Conservation (phyloP, 2,113 vertebrate species). For the Sciurus niger region DNA sequence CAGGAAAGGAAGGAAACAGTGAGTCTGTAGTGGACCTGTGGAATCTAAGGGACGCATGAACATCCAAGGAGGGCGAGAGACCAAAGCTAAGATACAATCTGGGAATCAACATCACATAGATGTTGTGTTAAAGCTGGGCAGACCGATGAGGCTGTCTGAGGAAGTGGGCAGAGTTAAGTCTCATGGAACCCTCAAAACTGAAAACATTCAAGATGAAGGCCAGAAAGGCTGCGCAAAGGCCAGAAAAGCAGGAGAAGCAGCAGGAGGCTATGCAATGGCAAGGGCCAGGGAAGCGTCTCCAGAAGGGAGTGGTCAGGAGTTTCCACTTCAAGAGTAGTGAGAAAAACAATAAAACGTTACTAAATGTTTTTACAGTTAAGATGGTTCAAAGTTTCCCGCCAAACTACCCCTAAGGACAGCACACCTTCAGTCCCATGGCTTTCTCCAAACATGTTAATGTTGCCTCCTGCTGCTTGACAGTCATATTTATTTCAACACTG, state of each 20-base stretch:
- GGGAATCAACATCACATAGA: not conserved
- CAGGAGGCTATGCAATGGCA: not conserved
- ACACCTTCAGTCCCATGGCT: not conserved
- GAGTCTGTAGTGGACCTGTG: rapidly evolving
- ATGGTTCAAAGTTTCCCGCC: not conserved
- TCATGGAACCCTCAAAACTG: not conserved
- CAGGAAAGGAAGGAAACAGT: not conserved
- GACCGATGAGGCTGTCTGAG: not conserved
- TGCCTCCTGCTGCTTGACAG: not conserved
- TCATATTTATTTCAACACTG: not conserved
- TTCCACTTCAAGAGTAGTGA: not conserved
- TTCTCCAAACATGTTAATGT: not conserved
- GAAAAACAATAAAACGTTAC: not conserved
- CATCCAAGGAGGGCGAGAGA: not conserved
- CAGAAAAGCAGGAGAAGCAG: not conserved
- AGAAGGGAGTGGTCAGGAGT: not conserved
- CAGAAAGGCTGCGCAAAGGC: not conserved
- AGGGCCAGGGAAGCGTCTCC: not conserved
- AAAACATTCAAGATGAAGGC: not conserved
- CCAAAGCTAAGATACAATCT: not conserved
- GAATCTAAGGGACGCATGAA: not conserved
- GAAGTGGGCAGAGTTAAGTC: not conserved
- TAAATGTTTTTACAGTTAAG: not conserved
- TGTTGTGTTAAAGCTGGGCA: not conserved
- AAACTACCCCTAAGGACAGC: not conserved